phyloP scores from a whole-genome alignment of 2,113 vertebrate genomes.

The Pyrgilauda ruficollis region DNA sequence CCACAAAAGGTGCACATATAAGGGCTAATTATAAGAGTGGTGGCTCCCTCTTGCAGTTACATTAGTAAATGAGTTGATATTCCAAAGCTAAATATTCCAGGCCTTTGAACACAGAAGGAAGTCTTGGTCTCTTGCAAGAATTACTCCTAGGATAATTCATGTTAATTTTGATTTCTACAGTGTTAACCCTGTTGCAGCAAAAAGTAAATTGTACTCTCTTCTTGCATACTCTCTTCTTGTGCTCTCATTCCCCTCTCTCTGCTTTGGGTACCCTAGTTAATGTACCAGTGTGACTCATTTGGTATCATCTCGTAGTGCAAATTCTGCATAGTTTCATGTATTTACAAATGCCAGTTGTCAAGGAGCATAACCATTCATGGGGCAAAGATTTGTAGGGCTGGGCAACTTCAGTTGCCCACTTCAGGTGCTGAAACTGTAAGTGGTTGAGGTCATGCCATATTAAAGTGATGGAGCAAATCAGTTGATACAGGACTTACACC shows the following conservation, averaged over 20 bases:
- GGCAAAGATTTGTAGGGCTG: not conserved
- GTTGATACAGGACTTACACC: not conserved
- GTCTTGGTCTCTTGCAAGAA: not conserved
- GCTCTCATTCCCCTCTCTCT: not conserved
- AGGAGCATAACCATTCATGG: not conserved
- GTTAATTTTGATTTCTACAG: not conserved
- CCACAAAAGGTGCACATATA: not conserved
- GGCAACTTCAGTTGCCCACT: fast-evolving
- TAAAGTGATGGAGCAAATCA: not conserved
- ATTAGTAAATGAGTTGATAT: not conserved
- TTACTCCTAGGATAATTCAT: not conserved
- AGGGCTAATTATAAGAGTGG: not conserved
- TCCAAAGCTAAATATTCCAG: not conserved
- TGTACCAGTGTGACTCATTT: not conserved
- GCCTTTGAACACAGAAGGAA: not conserved
- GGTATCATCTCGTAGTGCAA: not conserved
- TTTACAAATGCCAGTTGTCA: not conserved
- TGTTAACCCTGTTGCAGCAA: not conserved
- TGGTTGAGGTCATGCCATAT: not conserved
- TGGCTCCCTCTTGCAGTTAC: not conserved
- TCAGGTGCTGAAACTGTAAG: not conserved
- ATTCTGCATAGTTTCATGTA: not conserved
- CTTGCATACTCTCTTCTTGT: not conserved
- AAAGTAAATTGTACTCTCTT: not conserved
- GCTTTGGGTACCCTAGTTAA: not conserved